phyloP scores from a whole-genome alignment of 2,113 vertebrate genomes.

The Sylvia atricapilla region DNA sequence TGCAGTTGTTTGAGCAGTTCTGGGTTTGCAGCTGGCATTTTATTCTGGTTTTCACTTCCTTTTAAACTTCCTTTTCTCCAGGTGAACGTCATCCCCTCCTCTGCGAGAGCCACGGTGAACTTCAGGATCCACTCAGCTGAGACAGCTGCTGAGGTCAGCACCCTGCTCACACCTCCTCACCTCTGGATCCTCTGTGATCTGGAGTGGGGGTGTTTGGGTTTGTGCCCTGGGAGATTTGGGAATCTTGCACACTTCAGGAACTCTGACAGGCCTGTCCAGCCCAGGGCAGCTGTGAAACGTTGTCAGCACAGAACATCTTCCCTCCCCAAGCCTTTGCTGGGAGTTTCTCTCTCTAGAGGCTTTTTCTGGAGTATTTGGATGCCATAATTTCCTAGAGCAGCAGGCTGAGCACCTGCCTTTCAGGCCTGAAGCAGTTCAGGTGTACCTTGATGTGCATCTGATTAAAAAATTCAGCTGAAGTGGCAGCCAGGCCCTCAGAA shows the following conservation, averaged over 20 bases:
- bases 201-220: background rate
- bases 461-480: background rate
- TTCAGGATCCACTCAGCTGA: slow-evolving; percentile 89
- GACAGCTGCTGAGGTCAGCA: slow-evolving; percentile 81
- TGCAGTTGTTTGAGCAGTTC: background rate
- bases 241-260: background rate
- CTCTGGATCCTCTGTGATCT: rapidly evolving
- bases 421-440: background rate
- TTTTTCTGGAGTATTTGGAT: background rate
- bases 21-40: background rate
- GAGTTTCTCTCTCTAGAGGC: background rate
- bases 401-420: background rate
- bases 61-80: slow-evolving; percentile 33
- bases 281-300: background rate
- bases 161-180: rapidly evolving
- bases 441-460: background rate
- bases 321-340: background rate
- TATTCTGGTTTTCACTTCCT: background rate
- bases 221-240: background rate
- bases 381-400: background rate
- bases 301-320: background rate
- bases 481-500: background rate
- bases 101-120: slow-evolving; percentile 84
- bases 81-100: slow-evolving; percentile 84
- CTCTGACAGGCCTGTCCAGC: background rate